A percentile compares a stretch with the other conserved stretches of the same genome.
Conservation (phyloP, 2,888 invertebrate genomes). For the Silvanus unidentatus region DNA sequence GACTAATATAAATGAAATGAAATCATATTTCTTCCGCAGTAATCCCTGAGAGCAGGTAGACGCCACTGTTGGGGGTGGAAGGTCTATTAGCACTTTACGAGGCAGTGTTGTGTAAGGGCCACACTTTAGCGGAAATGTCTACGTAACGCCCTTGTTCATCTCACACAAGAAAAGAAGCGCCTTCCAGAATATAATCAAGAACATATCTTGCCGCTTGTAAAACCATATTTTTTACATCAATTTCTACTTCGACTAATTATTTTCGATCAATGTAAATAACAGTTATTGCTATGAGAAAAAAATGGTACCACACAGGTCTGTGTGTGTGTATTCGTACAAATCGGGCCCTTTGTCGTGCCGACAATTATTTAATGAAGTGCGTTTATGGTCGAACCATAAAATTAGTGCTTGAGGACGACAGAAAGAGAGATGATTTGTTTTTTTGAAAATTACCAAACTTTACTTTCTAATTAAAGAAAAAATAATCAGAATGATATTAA, state of each 20-base stretch:
- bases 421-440: no score
- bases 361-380: no score
- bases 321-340: no score
- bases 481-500: no score
- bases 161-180: slow-evolving; percentile 13
- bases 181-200: slow-evolving; percentile 15
- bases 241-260: slow-evolving; percentile 23
- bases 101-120: slow-evolving; percentile 25
- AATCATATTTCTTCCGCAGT: slow-evolving; percentile 31
- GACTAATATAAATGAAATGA: slow-evolving; percentile 28
- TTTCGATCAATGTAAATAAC: slow-evolving; percentile 3
- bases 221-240: slow-evolving; percentile 24
- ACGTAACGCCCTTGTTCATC: slow-evolving; percentile 22
- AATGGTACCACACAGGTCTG: no score
- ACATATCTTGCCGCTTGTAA: slow-evolving; percentile 28
- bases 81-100: slow-evolving; percentile 33
- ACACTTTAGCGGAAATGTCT: slow-evolving; percentile 29
- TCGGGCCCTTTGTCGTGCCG: no score
- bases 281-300: no score
- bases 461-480: no score
- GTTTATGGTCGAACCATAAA: no score
- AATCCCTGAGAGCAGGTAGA: slow-evolving; percentile 28
- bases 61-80: slow-evolving; percentile 19
- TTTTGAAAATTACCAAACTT: no score
- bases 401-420: no score